A percentile compares a stretch with the other conserved stretches of the same genome.
Evolutionary conservation across 2,113 vertebrate species (phyloP).

Genomic region (Glaucomys volans): DNA sequence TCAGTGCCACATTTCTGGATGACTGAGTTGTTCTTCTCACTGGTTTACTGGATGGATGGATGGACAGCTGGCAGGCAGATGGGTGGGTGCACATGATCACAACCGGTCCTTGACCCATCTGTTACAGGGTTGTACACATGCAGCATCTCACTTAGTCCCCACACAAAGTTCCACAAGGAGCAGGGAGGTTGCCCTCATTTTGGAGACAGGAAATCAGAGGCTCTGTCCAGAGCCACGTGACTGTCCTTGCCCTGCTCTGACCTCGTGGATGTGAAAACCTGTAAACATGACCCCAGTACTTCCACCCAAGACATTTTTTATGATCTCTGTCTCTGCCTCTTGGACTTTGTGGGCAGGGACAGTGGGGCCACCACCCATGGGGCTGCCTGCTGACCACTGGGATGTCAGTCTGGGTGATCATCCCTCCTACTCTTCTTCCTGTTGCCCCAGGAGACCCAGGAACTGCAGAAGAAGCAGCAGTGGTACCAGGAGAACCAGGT

Average conservation of each 20-base stretch:
- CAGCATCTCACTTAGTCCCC: neutral
- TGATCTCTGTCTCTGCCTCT: neutral
- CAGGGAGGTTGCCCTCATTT: neutral
- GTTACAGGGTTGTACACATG: neutral
- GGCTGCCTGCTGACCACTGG: neutral
- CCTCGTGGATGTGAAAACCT: neutral
- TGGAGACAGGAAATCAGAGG: neutral
- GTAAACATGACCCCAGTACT: neutral
- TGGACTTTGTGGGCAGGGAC: neutral
- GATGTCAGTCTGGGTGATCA: neutral
- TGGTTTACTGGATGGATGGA: neutral
- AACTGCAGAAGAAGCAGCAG: constrained; percentile 88
- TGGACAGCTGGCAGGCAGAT: neutral
- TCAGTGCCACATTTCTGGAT: neutral
- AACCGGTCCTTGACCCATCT: neutral
- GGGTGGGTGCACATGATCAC: neutral
- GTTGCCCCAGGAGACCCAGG: constrained; percentile 84
- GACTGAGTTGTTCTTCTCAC: neutral
- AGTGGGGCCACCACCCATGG: rapidly evolving
- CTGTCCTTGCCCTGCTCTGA: neutral
- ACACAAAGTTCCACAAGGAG: neutral
- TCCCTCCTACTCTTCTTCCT: neutral
- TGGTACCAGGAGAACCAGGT: constrained; percentile 89
- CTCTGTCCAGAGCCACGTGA: neutral
- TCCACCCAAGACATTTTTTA: neutral